Evolutionary conservation across 2,888 invertebrate species (phyloP).

Genomic region (Dasysyrphus tricinctus): DNA sequence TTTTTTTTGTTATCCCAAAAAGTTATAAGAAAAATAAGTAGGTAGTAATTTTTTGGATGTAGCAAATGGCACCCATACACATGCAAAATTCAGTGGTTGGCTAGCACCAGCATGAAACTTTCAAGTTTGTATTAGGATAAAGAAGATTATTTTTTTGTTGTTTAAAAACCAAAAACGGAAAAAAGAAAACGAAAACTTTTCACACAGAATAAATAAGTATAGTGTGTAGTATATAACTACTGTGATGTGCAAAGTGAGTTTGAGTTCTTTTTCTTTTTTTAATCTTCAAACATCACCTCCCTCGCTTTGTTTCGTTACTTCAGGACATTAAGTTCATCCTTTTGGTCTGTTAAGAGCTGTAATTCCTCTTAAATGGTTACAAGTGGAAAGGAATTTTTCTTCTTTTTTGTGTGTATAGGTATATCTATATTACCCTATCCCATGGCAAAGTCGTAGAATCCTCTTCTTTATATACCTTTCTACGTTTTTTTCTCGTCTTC

Average conservation of each 20-base stretch:
- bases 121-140: neutral
- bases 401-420: neutral
- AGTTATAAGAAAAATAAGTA: constrained; percentile 26
- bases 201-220: constrained; percentile 30
- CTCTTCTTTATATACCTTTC: constrained; percentile 6
- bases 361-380: constrained; percentile 69
- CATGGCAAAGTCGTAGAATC: constrained; percentile 1
- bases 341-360: constrained; percentile 68
- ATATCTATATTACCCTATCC: neutral
- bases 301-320: constrained; percentile 65
- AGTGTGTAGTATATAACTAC: neutral
- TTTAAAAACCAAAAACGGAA: neutral
- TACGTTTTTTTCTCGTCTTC: neutral
- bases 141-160: neutral
- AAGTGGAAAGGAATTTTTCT: constrained; percentile 56
- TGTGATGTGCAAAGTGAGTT: constrained; percentile 54
- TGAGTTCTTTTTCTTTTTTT: constrained; percentile 37
- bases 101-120: constrained; percentile 28
- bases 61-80: neutral
- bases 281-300: neutral
- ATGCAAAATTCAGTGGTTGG: constrained; percentile 22
- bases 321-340: constrained; percentile 67
- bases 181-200: constrained; percentile 54
- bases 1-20: neutral
- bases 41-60: constrained; percentile 18